phyloP scores from a whole-genome alignment of 1,140 invertebrate species.

The Phymorhynchus buccinoides region DNA sequence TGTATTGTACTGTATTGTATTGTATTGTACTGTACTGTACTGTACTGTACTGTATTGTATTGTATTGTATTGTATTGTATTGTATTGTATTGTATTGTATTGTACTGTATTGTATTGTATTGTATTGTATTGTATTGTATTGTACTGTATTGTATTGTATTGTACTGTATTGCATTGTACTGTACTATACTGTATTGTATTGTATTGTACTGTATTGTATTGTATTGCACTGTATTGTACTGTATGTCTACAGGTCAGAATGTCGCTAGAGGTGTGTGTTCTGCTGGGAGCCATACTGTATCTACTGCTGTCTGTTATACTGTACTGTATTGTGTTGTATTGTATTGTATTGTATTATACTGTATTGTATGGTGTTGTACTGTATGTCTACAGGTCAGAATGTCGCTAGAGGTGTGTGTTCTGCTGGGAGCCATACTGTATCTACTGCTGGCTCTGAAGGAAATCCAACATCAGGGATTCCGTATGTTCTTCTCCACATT shows the following conservation, averaged over 20 bases:
- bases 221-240: too few species aligned
- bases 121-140: too few species aligned
- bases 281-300: conserved; percentile 68
- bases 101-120: too few species aligned
- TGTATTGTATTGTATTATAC: background rate
- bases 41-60: too few species aligned
- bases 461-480: conserved; percentile 71
- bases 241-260: conserved; percentile 65
- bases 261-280: conserved; percentile 65
- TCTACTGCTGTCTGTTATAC: conserved; percentile 67
- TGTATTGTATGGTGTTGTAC: too few species aligned
- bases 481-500: conserved; percentile 70
- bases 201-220: background rate
- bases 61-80: too few species aligned
- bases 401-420: conserved; percentile 65
- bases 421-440: conserved; percentile 68
- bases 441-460: conserved; percentile 69
- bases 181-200: background rate
- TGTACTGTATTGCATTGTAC: background rate
- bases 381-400: conserved; percentile 65
- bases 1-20: too few species aligned
- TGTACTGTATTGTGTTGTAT: too few species aligned
- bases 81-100: too few species aligned
- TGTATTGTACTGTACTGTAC: too few species aligned
- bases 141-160: background rate